Evolutionary conservation across 1,140 invertebrate species (phyloP).

Genomic region (Brachystomella parvula): DNA sequence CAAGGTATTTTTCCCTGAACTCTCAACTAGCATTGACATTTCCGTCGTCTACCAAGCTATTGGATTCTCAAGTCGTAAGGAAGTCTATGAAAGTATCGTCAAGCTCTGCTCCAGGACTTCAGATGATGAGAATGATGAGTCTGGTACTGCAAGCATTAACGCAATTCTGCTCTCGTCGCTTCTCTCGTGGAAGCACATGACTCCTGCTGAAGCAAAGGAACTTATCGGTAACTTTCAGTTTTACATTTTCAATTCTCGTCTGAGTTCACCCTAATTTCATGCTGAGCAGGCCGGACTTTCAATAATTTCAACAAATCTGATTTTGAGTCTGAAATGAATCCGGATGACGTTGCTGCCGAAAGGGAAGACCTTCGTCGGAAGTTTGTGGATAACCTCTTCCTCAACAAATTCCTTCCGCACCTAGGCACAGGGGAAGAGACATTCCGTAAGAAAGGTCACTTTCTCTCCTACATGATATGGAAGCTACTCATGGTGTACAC

Average conservation of each 20-base stretch:
- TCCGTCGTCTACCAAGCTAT: conserved; percentile 25
- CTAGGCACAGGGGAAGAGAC: conserved; percentile 89
- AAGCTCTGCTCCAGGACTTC: neutral
- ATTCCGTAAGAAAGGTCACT: conserved; percentile 90
- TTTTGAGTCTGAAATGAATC: too few species aligned
- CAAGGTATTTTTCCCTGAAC: neutral
- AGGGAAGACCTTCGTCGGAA: too few species aligned
- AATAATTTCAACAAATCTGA: too few species aligned
- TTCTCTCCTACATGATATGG: conserved; percentile 96
- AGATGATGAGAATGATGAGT: neutral
- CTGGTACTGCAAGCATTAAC: too few species aligned
- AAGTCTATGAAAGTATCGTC: neutral
- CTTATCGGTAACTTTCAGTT: neutral
- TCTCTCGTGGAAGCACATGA: neutral
- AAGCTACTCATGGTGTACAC: conserved; percentile 81
- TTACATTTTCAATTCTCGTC: too few species aligned
- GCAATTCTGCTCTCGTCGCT: neutral
- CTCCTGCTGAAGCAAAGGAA: neutral
- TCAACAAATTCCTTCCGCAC: conserved; percentile 94
- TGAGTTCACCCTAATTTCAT: too few species aligned
- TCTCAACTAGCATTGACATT: neutral
- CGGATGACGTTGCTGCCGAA: too few species aligned
- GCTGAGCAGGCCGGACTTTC: too few species aligned
- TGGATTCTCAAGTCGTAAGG: conserved; percentile 9
- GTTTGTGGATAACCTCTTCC: conserved; percentile 12